Base-by-base conservation (phyloP, 1,140 invertebrate species). In the Teleopsis dalmanni region DNA sequence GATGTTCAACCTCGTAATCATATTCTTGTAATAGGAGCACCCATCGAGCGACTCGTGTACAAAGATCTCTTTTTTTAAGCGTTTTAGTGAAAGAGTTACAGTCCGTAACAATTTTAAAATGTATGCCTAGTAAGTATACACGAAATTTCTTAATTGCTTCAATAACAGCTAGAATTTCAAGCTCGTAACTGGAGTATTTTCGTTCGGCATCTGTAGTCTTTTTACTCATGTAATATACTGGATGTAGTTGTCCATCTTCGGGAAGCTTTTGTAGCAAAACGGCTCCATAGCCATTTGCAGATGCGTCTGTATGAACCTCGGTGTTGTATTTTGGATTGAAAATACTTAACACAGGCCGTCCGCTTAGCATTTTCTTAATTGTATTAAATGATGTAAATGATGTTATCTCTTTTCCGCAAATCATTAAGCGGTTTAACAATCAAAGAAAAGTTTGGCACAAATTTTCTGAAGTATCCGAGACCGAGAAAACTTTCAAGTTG, bases 211-310 rank as follows among this genome's bases (percentile, higher is more conserved):
- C 25, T 13, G 49, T 71, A 13, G 65, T 67, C 22, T 37, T 50
- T 55, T 76, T 74, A 65, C 54, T 23, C 38, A 51, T 56, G 43
- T 52, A 69, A 35, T 48, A 50, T 8, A 67, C 57, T 21, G 58
- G 57, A 53, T 64, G 60, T 7, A 34, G 35, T 31, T 57, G 26
- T 46, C 48, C 22, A 25, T 44, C 45, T 6, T 51, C 22, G 4
- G n/a, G 21, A n/a, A n/a, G n/a, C n/a, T n/a, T 22, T 10, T 45
- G 40, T n/a, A 31, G 11, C 21, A 50, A 37, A 3, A 51, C 25
- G 3, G 22, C 43, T 9, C 41, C 44, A 63, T 58, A 59, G 54
- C 53, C 46, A 10, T 19, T 8, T 11, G 10, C 6, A 7, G n/a
- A 16, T 9, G 35, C 46, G 29, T 48, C 46, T 42, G 57, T 52